Percentiles rank a stretch among this genome's conserved stretches.
Evolutionary conservation across 2,888 invertebrate genomes (phyloP).

Genomic region (Pollenia angustigena): DNA sequence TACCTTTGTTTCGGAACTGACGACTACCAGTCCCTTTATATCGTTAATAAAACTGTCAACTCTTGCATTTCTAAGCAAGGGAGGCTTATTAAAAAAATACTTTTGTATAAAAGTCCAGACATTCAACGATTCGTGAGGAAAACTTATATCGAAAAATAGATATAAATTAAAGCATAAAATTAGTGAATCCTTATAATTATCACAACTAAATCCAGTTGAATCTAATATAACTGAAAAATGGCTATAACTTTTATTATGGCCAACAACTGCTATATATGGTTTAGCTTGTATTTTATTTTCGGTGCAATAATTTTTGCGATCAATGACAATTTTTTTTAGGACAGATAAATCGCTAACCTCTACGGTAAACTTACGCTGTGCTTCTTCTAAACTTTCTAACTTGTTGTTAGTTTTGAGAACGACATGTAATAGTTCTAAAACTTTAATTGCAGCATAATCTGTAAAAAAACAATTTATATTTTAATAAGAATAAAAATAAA

Average conservation of each 20-base stretch:
- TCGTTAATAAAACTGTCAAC: conserved; percentile 40
- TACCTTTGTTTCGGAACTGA: too few species aligned
- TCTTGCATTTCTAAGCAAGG: conserved; percentile 30
- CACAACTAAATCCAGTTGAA: conserved; percentile 62
- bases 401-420: conserved; percentile 31
- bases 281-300: conserved; percentile 52
- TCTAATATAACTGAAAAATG: conserved; percentile 61
- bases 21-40: too few species aligned
- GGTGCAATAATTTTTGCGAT: conserved; percentile 49
- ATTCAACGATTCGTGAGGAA: conserved; percentile 42
- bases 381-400: conserved; percentile 26
- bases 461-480: neutral
- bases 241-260: conserved; percentile 36
- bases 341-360: conserved; percentile 47
- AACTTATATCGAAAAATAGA: conserved; percentile 62
- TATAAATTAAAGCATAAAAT: conserved; percentile 65
- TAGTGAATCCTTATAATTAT: conserved; percentile 57
- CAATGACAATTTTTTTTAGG: conserved; percentile 57
- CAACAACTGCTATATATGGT: conserved; percentile 61
- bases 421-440: conserved; percentile 48
- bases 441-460: conserved; percentile 51
- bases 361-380: conserved; percentile 49
- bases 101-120: conserved; percentile 64
- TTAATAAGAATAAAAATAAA: neutral
- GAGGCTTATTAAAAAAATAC: conserved; percentile 62